These are phyloP conservation scores for Sphyrna mokarran DNA, from an alignment of 2,113 vertebrate species.

Conservation along the genomic window DNA sequence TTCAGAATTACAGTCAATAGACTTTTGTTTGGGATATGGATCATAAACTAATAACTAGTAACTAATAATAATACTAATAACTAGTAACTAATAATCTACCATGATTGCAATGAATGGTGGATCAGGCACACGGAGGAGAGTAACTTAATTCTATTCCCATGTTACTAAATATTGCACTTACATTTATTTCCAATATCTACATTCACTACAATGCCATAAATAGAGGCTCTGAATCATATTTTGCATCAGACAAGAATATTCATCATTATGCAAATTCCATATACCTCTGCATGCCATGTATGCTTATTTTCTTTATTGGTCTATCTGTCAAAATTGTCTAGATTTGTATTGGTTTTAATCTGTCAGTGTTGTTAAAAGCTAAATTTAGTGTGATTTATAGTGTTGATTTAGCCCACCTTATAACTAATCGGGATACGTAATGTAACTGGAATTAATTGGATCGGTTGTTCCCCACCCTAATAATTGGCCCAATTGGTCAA, in stretches of 20 bases:
- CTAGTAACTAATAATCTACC: neutral
- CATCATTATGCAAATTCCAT: neutral
- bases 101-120: neutral
- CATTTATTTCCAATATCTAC: neutral
- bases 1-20: neutral
- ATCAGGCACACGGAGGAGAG: neutral
- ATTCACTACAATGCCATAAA: neutral
- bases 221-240: neutral
- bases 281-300: neutral
- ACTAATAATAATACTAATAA: neutral
- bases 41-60: neutral
- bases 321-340: neutral
- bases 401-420: neutral
- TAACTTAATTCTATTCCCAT: neutral
- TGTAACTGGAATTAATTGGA: neutral
- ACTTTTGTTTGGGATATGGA: neutral
- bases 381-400: neutral
- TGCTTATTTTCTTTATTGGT: neutral
- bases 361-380: slow-evolving; percentile 9
- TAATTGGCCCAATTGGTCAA: neutral
- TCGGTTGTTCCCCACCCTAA: neutral
- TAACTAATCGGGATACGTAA: neutral
- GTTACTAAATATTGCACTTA: neutral
- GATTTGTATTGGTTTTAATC: slow-evolving; percentile 27
- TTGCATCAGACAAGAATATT: neutral